Percentiles rank a stretch among this genome's conserved stretches.
phyloP scores from a whole-genome alignment of 2,113 vertebrate species.

The Gymnarchus niloticus region DNA sequence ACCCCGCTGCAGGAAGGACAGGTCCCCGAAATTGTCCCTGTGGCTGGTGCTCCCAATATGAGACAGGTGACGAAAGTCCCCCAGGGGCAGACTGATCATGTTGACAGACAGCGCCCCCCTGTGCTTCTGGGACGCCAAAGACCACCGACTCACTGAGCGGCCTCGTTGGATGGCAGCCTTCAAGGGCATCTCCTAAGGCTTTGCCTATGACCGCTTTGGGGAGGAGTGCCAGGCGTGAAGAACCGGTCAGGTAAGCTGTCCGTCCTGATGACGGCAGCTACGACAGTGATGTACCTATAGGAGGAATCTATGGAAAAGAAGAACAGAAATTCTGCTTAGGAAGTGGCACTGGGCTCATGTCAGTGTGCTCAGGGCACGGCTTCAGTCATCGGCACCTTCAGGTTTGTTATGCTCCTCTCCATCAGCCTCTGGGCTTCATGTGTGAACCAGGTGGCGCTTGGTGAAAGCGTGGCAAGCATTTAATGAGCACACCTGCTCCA shows the following conservation, averaged over 20 bases:
- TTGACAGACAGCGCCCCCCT: conserved; percentile 57
- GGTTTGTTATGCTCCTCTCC: not conserved
- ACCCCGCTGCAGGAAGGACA: conserved; percentile 62
- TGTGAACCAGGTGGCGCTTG: conserved; percentile 23
- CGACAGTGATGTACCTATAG: not conserved
- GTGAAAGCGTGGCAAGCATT: not conserved
- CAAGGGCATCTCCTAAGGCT: conserved; percentile 51
- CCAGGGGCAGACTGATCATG: conserved; percentile 69
- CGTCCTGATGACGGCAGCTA: not conserved
- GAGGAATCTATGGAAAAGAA: not conserved
- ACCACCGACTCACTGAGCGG: conserved; percentile 43
- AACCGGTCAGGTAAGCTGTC: not conserved
- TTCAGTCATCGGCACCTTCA: not conserved
- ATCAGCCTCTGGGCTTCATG: conserved; percentile 31
- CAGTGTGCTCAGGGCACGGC: not conserved
- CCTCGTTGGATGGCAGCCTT: conserved; percentile 50
- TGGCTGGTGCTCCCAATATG: conserved; percentile 55
- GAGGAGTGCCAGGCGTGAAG: not conserved
- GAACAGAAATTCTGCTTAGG: not conserved
- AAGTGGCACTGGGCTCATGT: not conserved
- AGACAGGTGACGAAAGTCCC: conserved; percentile 64
- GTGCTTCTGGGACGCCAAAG: conserved; percentile 42
- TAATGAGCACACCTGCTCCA: conserved; percentile 39
- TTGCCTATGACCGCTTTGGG: not conserved
- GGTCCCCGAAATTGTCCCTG: conserved; percentile 64